Evolutionary conservation across 2,113 vertebrate genomes (phyloP), one percentile per base, ranked within the genome.

Genomic region (Craseonycteris thonglongyai): DNA sequence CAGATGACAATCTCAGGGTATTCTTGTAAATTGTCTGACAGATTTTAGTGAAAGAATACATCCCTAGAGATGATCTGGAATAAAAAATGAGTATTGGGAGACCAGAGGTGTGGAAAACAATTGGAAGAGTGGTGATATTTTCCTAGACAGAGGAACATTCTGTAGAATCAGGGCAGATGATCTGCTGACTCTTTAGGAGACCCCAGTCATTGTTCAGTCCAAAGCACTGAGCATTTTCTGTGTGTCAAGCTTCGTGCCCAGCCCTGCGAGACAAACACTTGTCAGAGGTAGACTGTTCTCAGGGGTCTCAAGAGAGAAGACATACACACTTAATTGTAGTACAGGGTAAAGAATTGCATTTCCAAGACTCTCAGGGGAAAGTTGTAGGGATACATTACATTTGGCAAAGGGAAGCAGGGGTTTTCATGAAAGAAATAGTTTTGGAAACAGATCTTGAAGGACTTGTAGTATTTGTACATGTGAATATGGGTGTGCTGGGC

Each of bases 61-160:
- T 93, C 49, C 14, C 33, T 72, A 28, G 74, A 66, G 13, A 87
- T 76, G 28, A 58, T 61, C 40, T 30, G 6, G 74, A 47, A 47
- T 61, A 81, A 81, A 4, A 86, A 91, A 93, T 95, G 71, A 94
- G 14, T 61, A 15, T 71, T 56, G 22, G 68, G 51, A 83, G 49
- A 56, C 33, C 11, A 26, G 42, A 84, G 18, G 24, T 89, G 15
- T 51, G 40, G 54, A 94, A 96, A 92, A 86, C 49, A 76, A 69
- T 76, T 51, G 6, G 54, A 92, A 51, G 63, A 58, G 5, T 76
- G 24, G 45, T 3, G 49, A 12, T 40, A 38, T 80, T 94, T 91
- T 84, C 38, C 9, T 76, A 21, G 72, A 81, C 72, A 74, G 54
- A 59, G 54, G 47, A 93, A 42, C 8, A 81, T 21, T 7, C 28